Percentiles rank a stretch among this genome's conserved stretches.
phyloP scores from a whole-genome alignment of 2,113 vertebrate genomes.

The Onychostoma macrolepis region DNA sequence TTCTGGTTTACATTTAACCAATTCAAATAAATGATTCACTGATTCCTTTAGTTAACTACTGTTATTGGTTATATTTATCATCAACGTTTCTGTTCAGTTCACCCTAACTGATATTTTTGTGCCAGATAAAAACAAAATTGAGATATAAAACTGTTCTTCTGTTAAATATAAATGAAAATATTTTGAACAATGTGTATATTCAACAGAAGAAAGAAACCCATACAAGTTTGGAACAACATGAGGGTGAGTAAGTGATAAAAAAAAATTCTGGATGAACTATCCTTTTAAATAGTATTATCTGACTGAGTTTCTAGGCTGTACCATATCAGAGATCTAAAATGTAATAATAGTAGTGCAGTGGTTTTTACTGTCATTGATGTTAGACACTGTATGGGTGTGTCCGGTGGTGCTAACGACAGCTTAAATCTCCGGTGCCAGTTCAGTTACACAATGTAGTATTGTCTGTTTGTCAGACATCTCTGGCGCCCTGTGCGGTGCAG shows the following conservation, averaged over 20 bases:
- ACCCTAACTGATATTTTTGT: not conserved
- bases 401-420: not conserved
- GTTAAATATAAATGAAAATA: too few species aligned
- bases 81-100: not conserved
- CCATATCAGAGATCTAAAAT: not conserved
- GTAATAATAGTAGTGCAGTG: not conserved
- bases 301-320: not conserved
- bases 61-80: not conserved
- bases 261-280: not conserved
- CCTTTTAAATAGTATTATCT: not conserved
- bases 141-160: too few species aligned
- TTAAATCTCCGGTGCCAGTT: constrained; percentile 40
- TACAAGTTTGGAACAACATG: too few species aligned
- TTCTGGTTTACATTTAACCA: not conserved
- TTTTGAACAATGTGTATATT: too few species aligned
- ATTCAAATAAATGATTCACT: not conserved
- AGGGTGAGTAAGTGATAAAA: too few species aligned
- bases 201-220: too few species aligned
- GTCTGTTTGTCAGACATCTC: constrained; percentile 36
- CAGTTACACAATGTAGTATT: constrained; percentile 69
- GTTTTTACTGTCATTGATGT: constrained; percentile 8
- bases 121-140: not conserved
- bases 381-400: constrained; percentile 16
- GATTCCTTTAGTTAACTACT: not conserved
- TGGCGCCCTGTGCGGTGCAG: not conserved